Conservation (phyloP, 2,888 invertebrate species). For the Andrena fulva region DNA sequence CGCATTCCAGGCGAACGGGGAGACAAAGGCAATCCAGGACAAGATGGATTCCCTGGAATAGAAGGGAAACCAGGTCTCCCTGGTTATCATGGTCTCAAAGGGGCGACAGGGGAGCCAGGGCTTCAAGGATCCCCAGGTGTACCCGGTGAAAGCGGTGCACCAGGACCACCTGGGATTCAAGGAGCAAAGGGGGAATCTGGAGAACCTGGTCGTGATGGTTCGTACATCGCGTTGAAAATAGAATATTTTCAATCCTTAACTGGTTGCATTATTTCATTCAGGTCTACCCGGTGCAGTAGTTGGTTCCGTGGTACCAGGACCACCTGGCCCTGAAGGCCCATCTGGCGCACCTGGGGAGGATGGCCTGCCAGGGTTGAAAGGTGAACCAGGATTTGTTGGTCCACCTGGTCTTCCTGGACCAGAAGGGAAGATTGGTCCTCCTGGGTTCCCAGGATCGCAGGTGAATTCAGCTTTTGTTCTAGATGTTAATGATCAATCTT, state of each 20-base stretch:
- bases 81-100: slow-evolving; percentile 79
- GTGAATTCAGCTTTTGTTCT: slow-evolving; percentile 27
- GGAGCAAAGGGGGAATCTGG: slow-evolving; percentile 67
- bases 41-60: slow-evolving; percentile 78
- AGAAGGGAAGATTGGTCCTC: slow-evolving; percentile 89
- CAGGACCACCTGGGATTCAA: slow-evolving; percentile 80
- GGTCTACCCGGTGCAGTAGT: slow-evolving; percentile 81
- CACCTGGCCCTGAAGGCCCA: slow-evolving; percentile 88
- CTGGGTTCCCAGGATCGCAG: slow-evolving; percentile 85
- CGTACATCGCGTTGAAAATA: background rate
- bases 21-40: slow-evolving; percentile 81
- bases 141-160: slow-evolving; percentile 58
- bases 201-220: slow-evolving; percentile 69
- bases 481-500: background rate
- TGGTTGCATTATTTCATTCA: slow-evolving; percentile 6
- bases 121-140: slow-evolving; percentile 62
- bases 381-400: slow-evolving; percentile 88
- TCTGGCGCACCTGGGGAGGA: slow-evolving; percentile 89
- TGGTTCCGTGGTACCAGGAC: slow-evolving; percentile 85
- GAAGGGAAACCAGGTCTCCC: slow-evolving; percentile 79
- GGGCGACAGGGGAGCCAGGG: slow-evolving; percentile 80
- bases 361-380: slow-evolving; percentile 90
- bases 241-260: background rate
- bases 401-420: slow-evolving; percentile 86
- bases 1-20: slow-evolving; percentile 77